Percentiles rank a stretch among this genome's conserved stretches.
phyloP scores from a whole-genome alignment of 2,797 vertebrate genomes.

The Chrosomus eos region DNA sequence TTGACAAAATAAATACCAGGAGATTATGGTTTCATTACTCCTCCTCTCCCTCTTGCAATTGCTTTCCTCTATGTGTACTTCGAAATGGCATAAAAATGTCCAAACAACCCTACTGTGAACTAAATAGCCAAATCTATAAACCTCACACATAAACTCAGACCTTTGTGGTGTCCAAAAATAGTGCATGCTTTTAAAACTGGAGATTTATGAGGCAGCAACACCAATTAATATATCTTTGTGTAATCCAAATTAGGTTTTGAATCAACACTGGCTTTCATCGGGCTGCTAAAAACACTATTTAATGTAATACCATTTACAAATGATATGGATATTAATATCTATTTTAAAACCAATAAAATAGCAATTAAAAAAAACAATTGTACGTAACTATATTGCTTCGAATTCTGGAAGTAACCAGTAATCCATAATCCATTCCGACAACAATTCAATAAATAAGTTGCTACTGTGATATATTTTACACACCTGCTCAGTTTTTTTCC shows the following conservation, averaged over 20 bases:
- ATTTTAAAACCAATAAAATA: not conserved
- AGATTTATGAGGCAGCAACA: slow-evolving; percentile 34
- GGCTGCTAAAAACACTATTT: not conserved
- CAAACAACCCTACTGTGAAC: not conserved
- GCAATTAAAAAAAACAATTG: not conserved
- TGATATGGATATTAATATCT: too few species aligned
- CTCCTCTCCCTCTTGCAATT: not conserved
- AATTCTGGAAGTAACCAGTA: too few species aligned
- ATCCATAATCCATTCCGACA: not conserved
- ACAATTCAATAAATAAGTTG: not conserved
- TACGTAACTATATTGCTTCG: not conserved
- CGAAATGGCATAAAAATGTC: not conserved
- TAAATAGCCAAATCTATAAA: not conserved
- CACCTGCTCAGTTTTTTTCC: not conserved
- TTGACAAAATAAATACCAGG: slow-evolving; percentile 28
- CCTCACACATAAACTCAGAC: not conserved
- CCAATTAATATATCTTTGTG: slow-evolving; percentile 35
- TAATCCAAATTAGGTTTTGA: slow-evolving; percentile 6
- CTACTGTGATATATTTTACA: not conserved
- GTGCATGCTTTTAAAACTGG: slow-evolving; percentile 17
- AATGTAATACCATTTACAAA: not conserved
- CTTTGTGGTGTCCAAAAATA: slow-evolving; percentile 9
- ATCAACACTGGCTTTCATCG: not conserved
- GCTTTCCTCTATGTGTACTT: not conserved
- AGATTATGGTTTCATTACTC: slow-evolving; percentile 9